Evolutionary conservation across 2,113 vertebrate genomes (phyloP), one percentile per base, ranked within the genome.

Genomic region (Barbus barbus): DNA sequence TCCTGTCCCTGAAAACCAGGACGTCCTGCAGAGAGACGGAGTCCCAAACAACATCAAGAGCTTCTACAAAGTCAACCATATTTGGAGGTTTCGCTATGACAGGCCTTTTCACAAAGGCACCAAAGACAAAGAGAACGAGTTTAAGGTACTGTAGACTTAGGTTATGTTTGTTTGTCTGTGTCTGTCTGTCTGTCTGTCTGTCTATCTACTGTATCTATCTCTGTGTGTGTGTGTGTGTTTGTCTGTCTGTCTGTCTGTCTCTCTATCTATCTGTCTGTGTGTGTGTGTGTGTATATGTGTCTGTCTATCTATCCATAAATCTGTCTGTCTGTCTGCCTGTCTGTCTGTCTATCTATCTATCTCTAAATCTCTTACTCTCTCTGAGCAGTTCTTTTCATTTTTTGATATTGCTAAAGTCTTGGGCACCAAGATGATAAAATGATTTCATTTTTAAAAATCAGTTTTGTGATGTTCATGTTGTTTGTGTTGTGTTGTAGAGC

Each of bases 11-110:
- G 98, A 99, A 90, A 96, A 95, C 38, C 95, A 96, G 82, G 96
- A 97, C 1, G 96, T 98, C 86, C 95, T 99, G 86, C 97, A 98
- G 90, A 96, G 98, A 95, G 98, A 99, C 84, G 96, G 97, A 3
- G 96, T 99, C 77, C 97, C 98, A 0, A 97, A 98, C 83, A 97
- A 97, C 53, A 98, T 99, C 92, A 99, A 99, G 92, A 99, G 98
- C 91, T 99, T 99, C 91, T 99, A 99, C 91, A 95, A 97, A 12
- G 98, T 99, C 90, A 99, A 99, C 93, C 99, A 99, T 51, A 96
- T 99, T 89, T 95, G 94, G 85, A 96, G 95, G 87, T 99, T 99
- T 92, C 98, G 98, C 88, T 98, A 99, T 0, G 98, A 99, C 94
- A 94, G 98, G 65, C 98, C 98, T 79, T 99, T 99, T 91, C 98